phyloP scores from a whole-genome alignment of 2,888 invertebrate species.

The Taphrorychus bicolor region DNA sequence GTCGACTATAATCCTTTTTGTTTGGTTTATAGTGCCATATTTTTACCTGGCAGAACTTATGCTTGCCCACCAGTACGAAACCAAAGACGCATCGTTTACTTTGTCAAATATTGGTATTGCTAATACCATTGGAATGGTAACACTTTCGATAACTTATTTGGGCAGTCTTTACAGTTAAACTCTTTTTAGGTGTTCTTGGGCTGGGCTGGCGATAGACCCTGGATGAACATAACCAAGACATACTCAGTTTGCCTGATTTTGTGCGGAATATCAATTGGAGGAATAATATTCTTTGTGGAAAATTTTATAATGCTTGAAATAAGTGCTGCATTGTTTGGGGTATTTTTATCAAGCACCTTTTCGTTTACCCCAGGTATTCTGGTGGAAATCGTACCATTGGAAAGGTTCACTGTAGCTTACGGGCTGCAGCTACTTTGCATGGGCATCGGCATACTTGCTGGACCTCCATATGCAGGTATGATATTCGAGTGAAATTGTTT shows the following conservation, averaged over 20 bases:
- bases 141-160: conserved; percentile 47
- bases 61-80: conserved; percentile 69
- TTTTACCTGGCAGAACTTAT: conserved; percentile 91
- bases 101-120: conserved; percentile 88
- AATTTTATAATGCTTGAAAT: conserved; percentile 57
- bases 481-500: too few relatives aligned
- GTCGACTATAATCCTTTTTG: conserved; percentile 87
- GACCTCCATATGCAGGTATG: conserved; percentile 94
- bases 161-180: not conserved
- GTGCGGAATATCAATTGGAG: conserved; percentile 69
- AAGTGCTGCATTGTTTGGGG: conserved; percentile 75
- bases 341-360: conserved; percentile 91
- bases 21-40: conserved; percentile 95
- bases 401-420: conserved; percentile 91
- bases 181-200: conserved; percentile 76
- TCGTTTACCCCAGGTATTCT: conserved; percentile 91
- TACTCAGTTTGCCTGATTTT: conserved; percentile 80
- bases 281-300: conserved; percentile 62
- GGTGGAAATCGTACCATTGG: conserved; percentile 87
- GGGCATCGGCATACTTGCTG: conserved; percentile 90
- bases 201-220: conserved; percentile 85
- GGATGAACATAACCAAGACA: conserved; percentile 75
- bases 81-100: conserved; percentile 78
- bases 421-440: conserved; percentile 88
- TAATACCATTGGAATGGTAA: conserved; percentile 89